Conservation (phyloP, 2,797 vertebrate genomes). For the Notolabrus celidotus region DNA sequence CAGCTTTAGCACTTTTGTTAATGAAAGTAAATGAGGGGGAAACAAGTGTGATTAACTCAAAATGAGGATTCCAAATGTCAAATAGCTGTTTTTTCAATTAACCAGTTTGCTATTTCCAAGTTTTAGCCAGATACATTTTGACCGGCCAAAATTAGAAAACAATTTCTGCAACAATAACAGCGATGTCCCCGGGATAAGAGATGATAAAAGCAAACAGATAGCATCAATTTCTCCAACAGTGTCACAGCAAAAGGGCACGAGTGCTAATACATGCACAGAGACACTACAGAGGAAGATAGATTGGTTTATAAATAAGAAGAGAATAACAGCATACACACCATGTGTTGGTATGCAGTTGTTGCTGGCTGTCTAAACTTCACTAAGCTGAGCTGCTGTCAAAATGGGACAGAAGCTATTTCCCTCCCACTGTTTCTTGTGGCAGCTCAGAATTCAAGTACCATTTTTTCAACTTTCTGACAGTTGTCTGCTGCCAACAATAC, state of each 20-base stretch:
- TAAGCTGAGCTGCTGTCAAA: constrained; percentile 69
- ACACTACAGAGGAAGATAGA: constrained; percentile 31
- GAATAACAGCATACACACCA: constrained; percentile 34
- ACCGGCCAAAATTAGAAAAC: constrained; percentile 39
- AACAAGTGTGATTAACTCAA: constrained; percentile 50
- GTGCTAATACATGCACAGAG: constrained; percentile 33
- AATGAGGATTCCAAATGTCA: constrained; percentile 25
- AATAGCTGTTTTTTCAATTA: constrained; percentile 51
- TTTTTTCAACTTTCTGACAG: constrained; percentile 43
- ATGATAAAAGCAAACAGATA: constrained; percentile 19
- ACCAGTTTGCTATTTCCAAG: constrained; percentile 44
- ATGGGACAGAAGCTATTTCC: constrained; percentile 44
- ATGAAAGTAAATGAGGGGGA: constrained; percentile 53
- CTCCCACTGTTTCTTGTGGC: constrained; percentile 61
- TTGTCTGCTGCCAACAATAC: constrained; percentile 57
- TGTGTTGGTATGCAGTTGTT: constrained; percentile 52
- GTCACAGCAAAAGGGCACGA: constrained; percentile 42
- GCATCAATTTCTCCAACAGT: constrained; percentile 16
- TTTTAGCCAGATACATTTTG: constrained; percentile 31
- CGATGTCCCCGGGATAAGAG: constrained; percentile 43
- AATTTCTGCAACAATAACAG: constrained; percentile 31
- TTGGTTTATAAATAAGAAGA: constrained; percentile 62
- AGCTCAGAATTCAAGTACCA: constrained; percentile 56
- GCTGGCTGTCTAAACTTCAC: constrained; percentile 62
- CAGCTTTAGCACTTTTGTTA: constrained; percentile 35